A percentile compares a stretch with the other conserved stretches of the same genome.
These are phyloP conservation scores for Buathra laborator DNA, from an alignment of 2,888 invertebrate genomes.

Conservation along the genomic window DNA sequence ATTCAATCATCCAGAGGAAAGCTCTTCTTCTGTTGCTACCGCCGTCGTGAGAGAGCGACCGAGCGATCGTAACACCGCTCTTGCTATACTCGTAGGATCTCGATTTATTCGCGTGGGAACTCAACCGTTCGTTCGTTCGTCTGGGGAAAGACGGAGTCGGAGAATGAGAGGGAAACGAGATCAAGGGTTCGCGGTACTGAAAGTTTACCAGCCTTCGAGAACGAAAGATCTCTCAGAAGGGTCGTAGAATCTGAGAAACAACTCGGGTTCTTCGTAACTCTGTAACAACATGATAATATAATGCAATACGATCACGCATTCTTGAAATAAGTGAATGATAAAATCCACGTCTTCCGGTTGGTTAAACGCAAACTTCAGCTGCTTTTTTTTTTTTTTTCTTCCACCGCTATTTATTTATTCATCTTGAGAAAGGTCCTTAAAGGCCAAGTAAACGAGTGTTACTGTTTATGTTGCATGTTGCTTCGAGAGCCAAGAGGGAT, in stretches of 20 bases:
- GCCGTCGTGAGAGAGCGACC: constrained; percentile 10
- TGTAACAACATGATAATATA: background rate
- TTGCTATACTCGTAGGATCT: constrained; percentile 37
- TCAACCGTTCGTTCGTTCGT: constrained; percentile 45
- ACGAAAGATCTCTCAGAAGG: constrained; percentile 2
- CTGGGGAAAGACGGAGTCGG: constrained; percentile 5
- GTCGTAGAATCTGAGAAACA: constrained; percentile 10
- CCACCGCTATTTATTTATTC: background rate
- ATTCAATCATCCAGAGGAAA: constrained; percentile 67
- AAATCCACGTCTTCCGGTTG: background rate
- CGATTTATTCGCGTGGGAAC: constrained; percentile 64
- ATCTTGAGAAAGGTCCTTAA: background rate
- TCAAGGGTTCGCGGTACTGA: constrained; percentile 14
- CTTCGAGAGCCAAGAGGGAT: background rate
- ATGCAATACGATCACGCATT: background rate
- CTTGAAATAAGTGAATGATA: background rate
- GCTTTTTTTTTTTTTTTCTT: background rate
- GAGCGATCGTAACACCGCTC: constrained; percentile 20
- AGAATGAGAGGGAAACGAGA: background rate
- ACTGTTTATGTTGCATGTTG: background rate
- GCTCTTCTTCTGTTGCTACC: constrained; percentile 45
- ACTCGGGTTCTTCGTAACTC: background rate
- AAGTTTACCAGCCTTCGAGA: background rate
- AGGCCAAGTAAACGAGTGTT: background rate
- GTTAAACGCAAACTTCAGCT: background rate